These are phyloP conservation scores for Peromyscus californicus DNA, from an alignment of 2,113 vertebrate genomes.

Conservation along the genomic window DNA sequence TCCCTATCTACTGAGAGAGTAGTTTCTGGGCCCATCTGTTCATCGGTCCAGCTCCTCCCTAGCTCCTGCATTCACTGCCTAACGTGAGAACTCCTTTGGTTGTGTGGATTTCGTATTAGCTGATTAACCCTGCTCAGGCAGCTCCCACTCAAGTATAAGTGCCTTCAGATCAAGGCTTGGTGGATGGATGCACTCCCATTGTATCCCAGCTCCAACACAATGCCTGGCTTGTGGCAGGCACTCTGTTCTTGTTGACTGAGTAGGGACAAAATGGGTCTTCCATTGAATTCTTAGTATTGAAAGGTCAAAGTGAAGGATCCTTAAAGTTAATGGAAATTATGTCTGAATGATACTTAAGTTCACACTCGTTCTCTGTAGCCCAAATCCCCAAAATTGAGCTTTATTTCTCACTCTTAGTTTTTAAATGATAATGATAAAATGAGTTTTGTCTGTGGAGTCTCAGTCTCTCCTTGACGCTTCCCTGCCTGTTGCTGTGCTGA, in stretches of 20 bases:
- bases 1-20: background rate
- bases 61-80: background rate
- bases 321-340: slow-evolving; percentile 48
- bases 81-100: background rate
- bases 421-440: background rate
- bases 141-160: background rate
- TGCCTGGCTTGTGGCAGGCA: background rate
- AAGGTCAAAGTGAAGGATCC: background rate
- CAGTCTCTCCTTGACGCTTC: background rate
- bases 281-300: background rate
- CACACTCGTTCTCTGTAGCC: background rate
- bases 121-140: background rate
- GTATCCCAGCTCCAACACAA: background rate
- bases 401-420: slow-evolving; percentile 12
- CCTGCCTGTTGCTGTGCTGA: background rate
- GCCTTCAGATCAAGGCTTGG: background rate
- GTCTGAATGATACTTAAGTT: background rate
- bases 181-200: background rate
- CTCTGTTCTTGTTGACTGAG: background rate
- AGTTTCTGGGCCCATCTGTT: background rate
- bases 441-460: background rate
- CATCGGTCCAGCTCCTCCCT: background rate
- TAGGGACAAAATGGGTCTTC: background rate
- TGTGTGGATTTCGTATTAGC: background rate
- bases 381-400: slow-evolving; percentile 4